Evolutionary conservation across 2,888 invertebrate species (phyloP).

Genomic region (Oligia strigilis): DNA sequence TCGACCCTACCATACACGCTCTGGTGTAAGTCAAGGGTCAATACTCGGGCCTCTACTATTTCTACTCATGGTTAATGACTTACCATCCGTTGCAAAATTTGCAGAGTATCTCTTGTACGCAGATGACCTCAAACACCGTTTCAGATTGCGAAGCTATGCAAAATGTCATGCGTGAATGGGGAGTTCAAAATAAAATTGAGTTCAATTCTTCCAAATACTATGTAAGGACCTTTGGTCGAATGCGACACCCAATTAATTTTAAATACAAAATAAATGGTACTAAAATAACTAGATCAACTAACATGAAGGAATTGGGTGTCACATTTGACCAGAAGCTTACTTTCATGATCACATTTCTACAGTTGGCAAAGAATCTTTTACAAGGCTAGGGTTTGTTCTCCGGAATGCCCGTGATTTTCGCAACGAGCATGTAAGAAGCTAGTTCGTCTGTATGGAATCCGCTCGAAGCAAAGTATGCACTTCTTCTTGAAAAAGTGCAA

Average conservation of each 20-base stretch:
- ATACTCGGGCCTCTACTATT: no score
- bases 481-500: no score
- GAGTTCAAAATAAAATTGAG: not conserved
- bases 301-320: not conserved
- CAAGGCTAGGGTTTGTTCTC: no score
- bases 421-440: no score
- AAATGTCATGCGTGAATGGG: not conserved
- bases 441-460: no score
- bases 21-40: no score
- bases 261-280: not conserved
- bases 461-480: no score
- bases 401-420: no score
- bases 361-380: no score
- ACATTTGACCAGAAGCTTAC: not conserved
- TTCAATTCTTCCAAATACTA: not conserved
- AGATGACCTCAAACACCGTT: not conserved
- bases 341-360: not conserved
- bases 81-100: not conserved
- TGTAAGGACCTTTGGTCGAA: not conserved
- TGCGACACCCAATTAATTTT: not conserved
- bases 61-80: no score
- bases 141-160: not conserved
- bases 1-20: no score
- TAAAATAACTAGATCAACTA: not conserved
- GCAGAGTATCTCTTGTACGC: not conserved